Percentiles rank a stretch among this genome's conserved stretches.
Evolutionary conservation across 2,113 vertebrate genomes (phyloP).

Genomic region (Oryzias javanicus): DNA sequence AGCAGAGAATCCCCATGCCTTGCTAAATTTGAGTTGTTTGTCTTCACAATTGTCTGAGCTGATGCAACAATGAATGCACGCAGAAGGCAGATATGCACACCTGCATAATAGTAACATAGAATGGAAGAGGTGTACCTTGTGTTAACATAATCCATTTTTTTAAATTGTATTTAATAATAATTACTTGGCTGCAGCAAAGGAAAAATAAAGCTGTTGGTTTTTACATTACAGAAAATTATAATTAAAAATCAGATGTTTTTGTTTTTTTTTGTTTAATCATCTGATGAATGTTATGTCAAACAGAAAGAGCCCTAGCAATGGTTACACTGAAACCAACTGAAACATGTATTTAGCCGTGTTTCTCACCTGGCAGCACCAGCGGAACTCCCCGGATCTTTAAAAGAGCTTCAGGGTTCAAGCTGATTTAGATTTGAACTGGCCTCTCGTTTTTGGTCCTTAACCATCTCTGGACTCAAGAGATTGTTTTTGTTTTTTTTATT

Average conservation of each 20-base stretch:
- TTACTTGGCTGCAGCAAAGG: too few relatives aligned
- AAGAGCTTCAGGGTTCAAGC: not conserved
- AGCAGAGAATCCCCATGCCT: slow-evolving; percentile 35
- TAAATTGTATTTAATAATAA: too few relatives aligned
- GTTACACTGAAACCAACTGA: too few relatives aligned
- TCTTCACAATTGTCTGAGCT: slow-evolving; percentile 18
- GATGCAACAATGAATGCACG: slow-evolving; percentile 11
- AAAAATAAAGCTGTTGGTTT: too few relatives aligned
- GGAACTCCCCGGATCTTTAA: not conserved
- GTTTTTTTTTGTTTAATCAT: too few relatives aligned
- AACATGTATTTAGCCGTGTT: too few relatives aligned
- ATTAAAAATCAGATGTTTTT: too few relatives aligned
- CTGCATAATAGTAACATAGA: slow-evolving; percentile 10
- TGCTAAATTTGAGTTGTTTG: not conserved
- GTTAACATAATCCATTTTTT: not conserved
- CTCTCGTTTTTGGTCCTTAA: not conserved
- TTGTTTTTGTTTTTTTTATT: not conserved
- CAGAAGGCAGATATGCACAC: not conserved
- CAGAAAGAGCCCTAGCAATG: too few relatives aligned
- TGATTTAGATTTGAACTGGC: not conserved
- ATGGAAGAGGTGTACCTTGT: not conserved
- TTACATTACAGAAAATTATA: too few relatives aligned
- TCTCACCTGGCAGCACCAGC: too few relatives aligned
- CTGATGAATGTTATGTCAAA: too few relatives aligned
- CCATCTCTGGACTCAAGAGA: not conserved